Evolutionary conservation across 2,888 invertebrate species (phyloP).

Genomic region (Cartodere bifasciata): DNA sequence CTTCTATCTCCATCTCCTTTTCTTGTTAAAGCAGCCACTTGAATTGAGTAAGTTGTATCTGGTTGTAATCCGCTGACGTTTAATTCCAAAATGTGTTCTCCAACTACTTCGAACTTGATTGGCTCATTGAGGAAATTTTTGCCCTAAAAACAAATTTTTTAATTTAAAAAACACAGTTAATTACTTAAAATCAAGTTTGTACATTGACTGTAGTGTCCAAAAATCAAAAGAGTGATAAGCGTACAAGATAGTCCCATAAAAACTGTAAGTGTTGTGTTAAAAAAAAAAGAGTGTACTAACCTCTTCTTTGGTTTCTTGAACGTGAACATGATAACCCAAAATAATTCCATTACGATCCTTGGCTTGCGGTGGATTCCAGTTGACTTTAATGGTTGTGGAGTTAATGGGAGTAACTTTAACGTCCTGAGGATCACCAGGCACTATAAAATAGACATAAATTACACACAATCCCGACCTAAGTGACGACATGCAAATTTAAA

Average conservation of each 20-base stretch:
- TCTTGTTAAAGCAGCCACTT: slow-evolving; percentile 90
- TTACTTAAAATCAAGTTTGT: background rate
- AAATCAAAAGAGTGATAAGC: background rate
- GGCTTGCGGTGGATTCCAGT: slow-evolving; percentile 86
- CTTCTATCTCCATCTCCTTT: slow-evolving; percentile 95
- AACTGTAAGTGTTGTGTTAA: background rate
- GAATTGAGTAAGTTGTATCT: slow-evolving; percentile 86
- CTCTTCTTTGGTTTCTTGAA: slow-evolving; percentile 80
- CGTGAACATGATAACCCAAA: slow-evolving; percentile 91
- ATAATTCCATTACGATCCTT: slow-evolving; percentile 92
- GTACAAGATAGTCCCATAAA: too few relatives aligned
- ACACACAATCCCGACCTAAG: slow-evolving; percentile 12
- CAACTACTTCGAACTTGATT: slow-evolving; percentile 74
- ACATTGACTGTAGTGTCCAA: background rate
- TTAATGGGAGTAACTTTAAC: slow-evolving; percentile 81
- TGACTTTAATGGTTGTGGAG: slow-evolving; percentile 89
- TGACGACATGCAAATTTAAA: too few relatives aligned
- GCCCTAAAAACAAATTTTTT: slow-evolving; percentile 36
- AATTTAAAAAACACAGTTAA: background rate
- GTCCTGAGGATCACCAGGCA: slow-evolving; percentile 94
- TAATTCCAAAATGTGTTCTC: slow-evolving; percentile 61
- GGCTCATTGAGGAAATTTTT: slow-evolving; percentile 76
- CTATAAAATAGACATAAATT: slow-evolving; percentile 45
- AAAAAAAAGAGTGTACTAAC: slow-evolving; percentile 37
- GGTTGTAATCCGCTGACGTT: slow-evolving; percentile 87